Evolutionary conservation across 2,888 invertebrate species (phyloP).

Genomic region (Pteria penguin): DNA sequence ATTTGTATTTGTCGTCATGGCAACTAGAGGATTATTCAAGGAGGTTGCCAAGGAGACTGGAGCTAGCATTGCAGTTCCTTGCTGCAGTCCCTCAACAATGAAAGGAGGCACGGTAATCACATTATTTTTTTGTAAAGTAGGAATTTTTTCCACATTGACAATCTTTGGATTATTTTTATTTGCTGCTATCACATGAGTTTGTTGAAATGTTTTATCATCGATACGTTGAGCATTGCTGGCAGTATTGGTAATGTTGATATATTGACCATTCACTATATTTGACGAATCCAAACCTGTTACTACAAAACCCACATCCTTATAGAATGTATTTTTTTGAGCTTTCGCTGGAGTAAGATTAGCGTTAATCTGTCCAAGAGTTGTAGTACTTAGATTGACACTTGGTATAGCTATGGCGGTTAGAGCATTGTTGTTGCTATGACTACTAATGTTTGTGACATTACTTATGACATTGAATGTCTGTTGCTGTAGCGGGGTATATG

Average conservation of each 20-base stretch:
- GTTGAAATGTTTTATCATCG: conserved; percentile 49
- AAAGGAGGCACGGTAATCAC: conserved; percentile 56
- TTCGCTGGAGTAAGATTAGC: conserved; percentile 59
- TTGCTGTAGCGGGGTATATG: conserved; percentile 42
- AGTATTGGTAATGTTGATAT: conserved; percentile 67
- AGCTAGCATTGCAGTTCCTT: conserved; percentile 54
- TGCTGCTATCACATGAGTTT: conserved; percentile 42
- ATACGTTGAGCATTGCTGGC: conserved; percentile 48
- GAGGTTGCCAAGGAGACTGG: conserved; percentile 54
- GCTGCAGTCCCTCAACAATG: conserved; percentile 65
- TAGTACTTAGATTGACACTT: conserved; percentile 59
- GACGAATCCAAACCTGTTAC: conserved; percentile 68
- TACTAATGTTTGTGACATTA: conserved; percentile 52
- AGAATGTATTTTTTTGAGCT: conserved; percentile 64
- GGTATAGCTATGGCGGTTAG: conserved; percentile 66
- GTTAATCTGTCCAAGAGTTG: conserved; percentile 61
- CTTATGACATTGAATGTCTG: conserved; percentile 50
- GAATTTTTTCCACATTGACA: conserved; percentile 47
- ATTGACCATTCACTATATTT: conserved; percentile 69
- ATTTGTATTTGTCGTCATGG: conserved; percentile 45
- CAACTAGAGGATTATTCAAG: conserved; percentile 44
- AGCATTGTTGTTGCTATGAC: conserved; percentile 53
- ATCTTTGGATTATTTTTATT: conserved; percentile 43
- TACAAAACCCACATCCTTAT: conserved; percentile 66
- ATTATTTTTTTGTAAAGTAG: conserved; percentile 52